Evolutionary conservation across 2,113 vertebrate genomes (phyloP).

Genomic region (Passer domesticus): DNA sequence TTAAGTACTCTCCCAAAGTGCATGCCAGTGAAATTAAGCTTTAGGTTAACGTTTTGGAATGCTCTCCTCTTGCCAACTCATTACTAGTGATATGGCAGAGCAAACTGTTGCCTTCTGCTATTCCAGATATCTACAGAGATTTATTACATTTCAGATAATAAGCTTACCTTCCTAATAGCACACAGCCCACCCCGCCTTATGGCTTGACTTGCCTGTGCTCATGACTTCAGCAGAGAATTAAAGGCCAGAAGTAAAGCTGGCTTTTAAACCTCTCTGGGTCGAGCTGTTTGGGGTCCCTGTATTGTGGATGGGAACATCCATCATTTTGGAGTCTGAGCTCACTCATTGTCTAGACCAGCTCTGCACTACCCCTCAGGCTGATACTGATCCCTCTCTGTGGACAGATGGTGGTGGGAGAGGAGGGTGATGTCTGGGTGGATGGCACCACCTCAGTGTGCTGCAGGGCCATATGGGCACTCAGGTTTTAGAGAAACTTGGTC

Average conservation of each 20-base stretch:
- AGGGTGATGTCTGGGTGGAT: neutral
- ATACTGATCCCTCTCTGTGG: neutral
- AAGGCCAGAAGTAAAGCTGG: neutral
- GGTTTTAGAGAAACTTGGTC: neutral
- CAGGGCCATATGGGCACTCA: slow-evolving; percentile 20
- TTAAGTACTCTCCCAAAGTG: neutral
- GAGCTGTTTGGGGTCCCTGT: neutral
- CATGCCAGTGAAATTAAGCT: slow-evolving; percentile 29
- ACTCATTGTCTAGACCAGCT: neutral
- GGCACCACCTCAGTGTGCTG: neutral
- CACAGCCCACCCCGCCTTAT: neutral
- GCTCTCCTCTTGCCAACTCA: slow-evolving; percentile 30
- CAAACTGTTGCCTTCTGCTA: slow-evolving; percentile 51
- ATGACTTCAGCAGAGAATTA: neutral
- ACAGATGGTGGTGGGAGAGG: slow-evolving; percentile 42
- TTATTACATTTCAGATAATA: slow-evolving; percentile 25
- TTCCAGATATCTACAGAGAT: slow-evolving; percentile 6
- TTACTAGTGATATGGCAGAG: slow-evolving; percentile 21
- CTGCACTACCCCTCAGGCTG: neutral
- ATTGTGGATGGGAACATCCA: neutral
- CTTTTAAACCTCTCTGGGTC: neutral
- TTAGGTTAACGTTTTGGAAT: slow-evolving; percentile 18
- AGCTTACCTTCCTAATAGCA: slow-evolving; percentile 40
- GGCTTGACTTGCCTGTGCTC: slow-evolving; percentile 3
- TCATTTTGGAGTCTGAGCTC: neutral